Evolutionary conservation across 2,797 vertebrate genomes (phyloP).

Genomic region (Taeniopygia guttata): DNA sequence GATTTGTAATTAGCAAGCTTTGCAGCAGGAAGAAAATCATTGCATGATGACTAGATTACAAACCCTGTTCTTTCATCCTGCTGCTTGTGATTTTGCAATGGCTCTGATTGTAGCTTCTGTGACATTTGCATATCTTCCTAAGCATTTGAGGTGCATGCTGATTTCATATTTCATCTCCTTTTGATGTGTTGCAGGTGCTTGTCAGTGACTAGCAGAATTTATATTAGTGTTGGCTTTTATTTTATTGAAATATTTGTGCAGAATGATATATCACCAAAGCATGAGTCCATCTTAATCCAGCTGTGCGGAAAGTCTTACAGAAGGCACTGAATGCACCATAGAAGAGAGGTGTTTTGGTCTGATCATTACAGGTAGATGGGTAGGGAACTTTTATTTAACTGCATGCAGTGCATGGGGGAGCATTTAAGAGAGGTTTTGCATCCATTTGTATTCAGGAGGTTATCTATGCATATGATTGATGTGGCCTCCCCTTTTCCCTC

Average conservation of each 20-base stretch:
- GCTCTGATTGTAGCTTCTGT: constrained; percentile 54
- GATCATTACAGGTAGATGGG: neutral
- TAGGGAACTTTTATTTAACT: neutral
- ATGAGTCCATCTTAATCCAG: neutral
- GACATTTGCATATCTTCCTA: constrained; percentile 61
- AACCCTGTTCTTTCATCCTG: constrained; percentile 34
- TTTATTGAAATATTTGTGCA: constrained; percentile 29
- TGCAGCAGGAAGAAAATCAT: constrained; percentile 53
- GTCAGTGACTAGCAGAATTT: constrained; percentile 29
- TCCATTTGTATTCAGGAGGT: neutral
- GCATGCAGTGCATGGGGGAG: neutral
- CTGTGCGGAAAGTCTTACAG: neutral
- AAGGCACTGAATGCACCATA: neutral
- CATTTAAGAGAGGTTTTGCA: neutral
- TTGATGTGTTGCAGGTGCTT: constrained; percentile 57
- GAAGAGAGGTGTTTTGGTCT: neutral
- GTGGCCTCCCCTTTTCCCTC: neutral
- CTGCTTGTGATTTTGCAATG: constrained; percentile 48
- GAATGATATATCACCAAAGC: neutral
- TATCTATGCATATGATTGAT: neutral
- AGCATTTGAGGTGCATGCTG: constrained; percentile 38
- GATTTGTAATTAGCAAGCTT: constrained; percentile 56
- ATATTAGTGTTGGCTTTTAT: constrained; percentile 2
- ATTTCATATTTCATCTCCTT: constrained; percentile 48
- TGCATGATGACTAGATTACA: constrained; percentile 52